Base-by-base conservation (phyloP, 2,797 vertebrate genomes). In the Lacerta bilineata region DNA sequence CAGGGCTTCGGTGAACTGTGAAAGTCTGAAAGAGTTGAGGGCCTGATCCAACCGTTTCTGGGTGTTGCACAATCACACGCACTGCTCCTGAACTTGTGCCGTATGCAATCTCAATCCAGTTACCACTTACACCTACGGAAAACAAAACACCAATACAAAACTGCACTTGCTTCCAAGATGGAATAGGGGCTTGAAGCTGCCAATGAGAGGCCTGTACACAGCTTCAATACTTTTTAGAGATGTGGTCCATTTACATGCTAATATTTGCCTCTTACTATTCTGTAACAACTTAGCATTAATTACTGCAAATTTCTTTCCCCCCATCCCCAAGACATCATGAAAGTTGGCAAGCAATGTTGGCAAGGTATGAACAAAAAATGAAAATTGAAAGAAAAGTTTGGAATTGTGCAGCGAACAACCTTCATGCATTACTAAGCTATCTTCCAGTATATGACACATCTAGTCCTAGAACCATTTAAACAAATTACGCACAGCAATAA, bases 1-100 rank as follows among this genome's bases (percentile, higher is more conserved):
- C 98, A 0, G 98, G 98, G 91, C 98, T 99, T 81, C 99, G 97
- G 95, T 99, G 99, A 79, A 99, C 99, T 0, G 99, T 99, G 96
- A 99, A 99, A 0, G 99, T 99, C 97, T 99, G 99, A 92, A 99
- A 99, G 85, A 99, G 98, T 96, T 99, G 99, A 1, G 99, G 99
- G 3, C 98, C 99, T 0, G 98, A 99, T 1, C 99, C 99, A 1
- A 99, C 98, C 0, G 99, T 99, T 97, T 99, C 99, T 0, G 99
- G 99, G 91, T 99, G 99, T 88, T 99, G 99, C 5, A 99, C 98
- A 5, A 99, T 99, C 87, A 99, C 99, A 29, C 98, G 96, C 76
- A 99, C 99, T 0, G 99, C 98, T 76, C 99, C 99, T 0, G 98
- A 99, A 94, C 99, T 99, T 3, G 99, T 99, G 76, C 99, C 99